Evolutionary conservation across 2,797 vertebrate species (phyloP), one percentile per base, ranked within the genome.

Genomic region (Pangasius sanitwongsei): DNA sequence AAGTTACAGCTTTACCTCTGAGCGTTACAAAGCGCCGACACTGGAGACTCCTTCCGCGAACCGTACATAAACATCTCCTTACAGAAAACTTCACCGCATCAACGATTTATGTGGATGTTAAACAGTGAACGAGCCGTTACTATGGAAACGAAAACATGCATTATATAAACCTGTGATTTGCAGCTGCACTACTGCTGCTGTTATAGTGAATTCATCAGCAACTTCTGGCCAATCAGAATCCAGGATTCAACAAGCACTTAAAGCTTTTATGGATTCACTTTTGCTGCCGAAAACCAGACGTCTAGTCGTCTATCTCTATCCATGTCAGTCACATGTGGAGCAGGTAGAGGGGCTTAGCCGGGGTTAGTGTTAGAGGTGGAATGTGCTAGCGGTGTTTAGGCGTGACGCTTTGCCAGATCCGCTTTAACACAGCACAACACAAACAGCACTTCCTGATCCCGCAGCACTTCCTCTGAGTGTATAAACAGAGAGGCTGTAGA

Each of bases 361-460:
- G 77, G 28, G 34, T 55, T 20, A 34, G 87, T 63, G 67, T 74
- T 34, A 63, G 88, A 82, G 23, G 83, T 72, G 75, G 80, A 87
- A 87, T 74, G 83, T 85, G 88, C 88, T 87, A 72, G 86, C 6
- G 1, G 53, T 67, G 84, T 85, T 87, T 77, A 82, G 86, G 86
- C 20, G 78, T 59, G 78, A 16, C 89, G 86, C 18, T 2, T 53
- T 28, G 55, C 86, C 86, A 89, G 88, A 90, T 89, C 89, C 72
- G 61, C 72, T 88, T 89, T 90, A 90, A 85, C 23, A 9, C 53
- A 82, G 88, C 88, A 78, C 87, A 89, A 86, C 88, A 78, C 87
- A 89, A 86, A 87, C 82, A 86, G 88, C 86, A 86, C 81, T 59
- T 84, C 67, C 83, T 67, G 34, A n/a, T 89, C 72, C 20, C 63